Conservation (phyloP, 2,113 vertebrate species). For the Pimephales promelas region DNA sequence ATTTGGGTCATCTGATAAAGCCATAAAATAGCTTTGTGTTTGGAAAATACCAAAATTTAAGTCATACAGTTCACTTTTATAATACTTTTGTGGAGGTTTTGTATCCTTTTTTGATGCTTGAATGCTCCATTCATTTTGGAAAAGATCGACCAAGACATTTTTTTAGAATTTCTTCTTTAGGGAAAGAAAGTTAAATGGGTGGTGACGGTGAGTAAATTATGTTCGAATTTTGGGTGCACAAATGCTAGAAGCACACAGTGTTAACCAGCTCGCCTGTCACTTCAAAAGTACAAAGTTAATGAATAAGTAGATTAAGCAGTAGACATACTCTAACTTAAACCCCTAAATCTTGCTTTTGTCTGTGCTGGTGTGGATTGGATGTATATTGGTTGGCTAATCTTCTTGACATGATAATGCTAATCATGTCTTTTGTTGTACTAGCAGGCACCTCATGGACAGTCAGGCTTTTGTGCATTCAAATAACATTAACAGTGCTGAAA, state of each 20-base stretch:
- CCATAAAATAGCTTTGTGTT: neutral
- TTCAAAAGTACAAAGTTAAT: conserved; percentile 38
- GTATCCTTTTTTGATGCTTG: neutral
- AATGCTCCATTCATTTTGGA: neutral
- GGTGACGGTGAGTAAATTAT: neutral
- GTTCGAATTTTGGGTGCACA: neutral
- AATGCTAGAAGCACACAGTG: neutral
- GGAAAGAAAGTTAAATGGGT: neutral
- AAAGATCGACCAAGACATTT: neutral
- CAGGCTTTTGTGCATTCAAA: conserved; percentile 14
- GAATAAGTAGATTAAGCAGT: conserved; percentile 21
- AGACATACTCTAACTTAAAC: conserved; percentile 26
- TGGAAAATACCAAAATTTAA: neutral
- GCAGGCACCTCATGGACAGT: neutral
- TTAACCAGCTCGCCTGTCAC: neutral
- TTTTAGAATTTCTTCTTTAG: neutral
- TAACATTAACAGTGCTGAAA: neutral
- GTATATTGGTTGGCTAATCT: conserved; percentile 39
- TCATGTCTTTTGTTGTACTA: conserved; percentile 17
- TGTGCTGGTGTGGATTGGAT: conserved; percentile 38
- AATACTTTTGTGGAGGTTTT: neutral
- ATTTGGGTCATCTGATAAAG: neutral
- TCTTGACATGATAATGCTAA: conserved; percentile 34
- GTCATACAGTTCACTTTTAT: neutral
- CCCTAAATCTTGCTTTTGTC: conserved; percentile 26